Evolutionary conservation across 2,797 vertebrate genomes (phyloP).

Genomic region (Cossypha polioptera): DNA sequence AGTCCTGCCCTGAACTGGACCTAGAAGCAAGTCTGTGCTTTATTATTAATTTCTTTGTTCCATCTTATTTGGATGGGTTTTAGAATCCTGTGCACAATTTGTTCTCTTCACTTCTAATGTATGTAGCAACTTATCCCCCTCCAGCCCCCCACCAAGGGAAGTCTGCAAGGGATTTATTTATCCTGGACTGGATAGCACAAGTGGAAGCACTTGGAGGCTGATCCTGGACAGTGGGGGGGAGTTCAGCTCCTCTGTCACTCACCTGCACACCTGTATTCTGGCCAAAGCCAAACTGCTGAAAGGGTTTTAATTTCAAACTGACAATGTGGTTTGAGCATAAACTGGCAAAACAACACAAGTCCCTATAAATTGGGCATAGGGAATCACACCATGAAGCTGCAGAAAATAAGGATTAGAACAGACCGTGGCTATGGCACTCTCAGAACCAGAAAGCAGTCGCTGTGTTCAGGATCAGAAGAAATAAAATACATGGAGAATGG

Average conservation of each 20-base stretch:
- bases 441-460: neutral
- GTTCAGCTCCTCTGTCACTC: neutral
- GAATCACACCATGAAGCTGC: neutral
- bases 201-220: neutral
- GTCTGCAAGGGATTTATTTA: conserved; percentile 21
- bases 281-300: conserved; percentile 1
- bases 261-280: neutral
- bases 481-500: neutral
- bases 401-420: neutral
- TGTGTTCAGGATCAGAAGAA: neutral
- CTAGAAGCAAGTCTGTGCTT: neutral
- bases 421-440: neutral
- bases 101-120: neutral
- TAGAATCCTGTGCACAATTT: conserved; percentile 34
- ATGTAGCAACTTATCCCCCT: neutral
- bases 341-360: neutral
- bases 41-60: neutral
- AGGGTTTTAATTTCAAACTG: conserved; percentile 13
- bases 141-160: neutral
- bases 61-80: conserved; percentile 1
- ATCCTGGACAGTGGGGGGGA: neutral
- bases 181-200: neutral
- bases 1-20: neutral
- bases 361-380: neutral
- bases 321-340: neutral